Percentiles rank a stretch among this genome's conserved stretches.
Evolutionary conservation across 1,140 invertebrate species (phyloP).

Genomic region (Lutraria rhynchaena): DNA sequence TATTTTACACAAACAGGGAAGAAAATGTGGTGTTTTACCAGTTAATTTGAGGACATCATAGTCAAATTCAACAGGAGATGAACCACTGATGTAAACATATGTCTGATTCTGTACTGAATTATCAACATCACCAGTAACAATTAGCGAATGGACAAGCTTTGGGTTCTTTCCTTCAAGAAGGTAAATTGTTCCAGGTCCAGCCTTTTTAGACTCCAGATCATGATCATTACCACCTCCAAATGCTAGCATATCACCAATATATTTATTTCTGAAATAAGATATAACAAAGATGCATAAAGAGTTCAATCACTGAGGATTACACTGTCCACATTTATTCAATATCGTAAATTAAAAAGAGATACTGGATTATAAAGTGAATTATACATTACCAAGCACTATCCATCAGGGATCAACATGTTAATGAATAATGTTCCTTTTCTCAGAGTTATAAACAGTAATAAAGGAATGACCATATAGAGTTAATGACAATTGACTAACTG

Average conservation of each 20-base stretch:
- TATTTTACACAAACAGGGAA: too few relatives aligned
- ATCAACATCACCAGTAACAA: constrained; percentile 62
- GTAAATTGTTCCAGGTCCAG: constrained; percentile 75
- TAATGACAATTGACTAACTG: constrained; percentile 48
- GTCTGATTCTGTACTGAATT: constrained; percentile 67
- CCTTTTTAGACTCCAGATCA: constrained; percentile 62
- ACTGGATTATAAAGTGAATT: too few relatives aligned
- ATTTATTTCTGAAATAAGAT: constrained; percentile 59
- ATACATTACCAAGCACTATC: too few relatives aligned
- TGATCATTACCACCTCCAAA: constrained; percentile 70
- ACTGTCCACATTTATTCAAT: too few relatives aligned
- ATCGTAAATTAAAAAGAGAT: too few relatives aligned
- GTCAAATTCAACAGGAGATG: constrained; percentile 59
- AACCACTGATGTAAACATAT: constrained; percentile 59
- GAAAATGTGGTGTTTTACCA: too few relatives aligned
- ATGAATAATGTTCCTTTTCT: too few relatives aligned
- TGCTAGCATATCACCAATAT: constrained; percentile 67
- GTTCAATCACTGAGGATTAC: too few relatives aligned
- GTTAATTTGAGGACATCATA: constrained; percentile 66
- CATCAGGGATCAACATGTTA: too few relatives aligned
- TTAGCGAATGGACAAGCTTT: constrained; percentile 48
- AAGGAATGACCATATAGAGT: too few relatives aligned
- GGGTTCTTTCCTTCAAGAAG: constrained; percentile 61
- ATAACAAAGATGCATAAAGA: too few relatives aligned
- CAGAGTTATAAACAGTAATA: too few relatives aligned